Base-by-base conservation (phyloP, 2,113 vertebrate species). In the Lophius piscatorius region DNA sequence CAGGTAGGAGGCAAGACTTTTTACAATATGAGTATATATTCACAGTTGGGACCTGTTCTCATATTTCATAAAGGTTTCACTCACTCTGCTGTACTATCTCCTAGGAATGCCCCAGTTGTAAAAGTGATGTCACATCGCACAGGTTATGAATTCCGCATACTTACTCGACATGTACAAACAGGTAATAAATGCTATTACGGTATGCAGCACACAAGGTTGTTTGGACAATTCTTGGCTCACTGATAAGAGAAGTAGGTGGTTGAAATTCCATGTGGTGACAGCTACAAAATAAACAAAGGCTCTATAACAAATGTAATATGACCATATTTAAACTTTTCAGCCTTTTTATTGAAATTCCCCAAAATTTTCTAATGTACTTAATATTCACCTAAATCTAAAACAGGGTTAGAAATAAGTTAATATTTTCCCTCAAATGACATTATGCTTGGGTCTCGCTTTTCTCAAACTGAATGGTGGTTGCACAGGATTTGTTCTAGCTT, bases 221-320 rank as follows among this genome's bases (percentile, higher is more conserved):
- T 54, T 44, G 9, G 6, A 18, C 21, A 4, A 20, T 66, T 40
- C 18, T 22, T 70, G 48, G 55, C 42, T 71, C 35, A 45, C 4
- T 44, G 54, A 71, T 71, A 71, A 74, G n/a, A 44, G 14, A 49
- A 5, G 17, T 34, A 11, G 2, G 6, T 28, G 14, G 23, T 42
- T 39, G 48, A 13, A 20, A 18, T 33, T 49, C 29, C 11, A 52
- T 12, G 21, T 26, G 16, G 49, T 23, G 34, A 26, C 26, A 22
- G 17, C 3, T 12, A 9, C 46, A 2, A 44, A 34, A 20, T 28
- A 46, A 4, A 21, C 6, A 48, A 1, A 1, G 12, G 5, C 5
- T 2, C 24, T 23, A 31, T 13, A 24, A 42, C 28, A 13, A 22
- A 9, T 13, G 14, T 38, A 3, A n/a, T 18, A 11, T 16, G 12